Conservation (phyloP, 2,888 invertebrate species). For the Diaphora mendica region DNA sequence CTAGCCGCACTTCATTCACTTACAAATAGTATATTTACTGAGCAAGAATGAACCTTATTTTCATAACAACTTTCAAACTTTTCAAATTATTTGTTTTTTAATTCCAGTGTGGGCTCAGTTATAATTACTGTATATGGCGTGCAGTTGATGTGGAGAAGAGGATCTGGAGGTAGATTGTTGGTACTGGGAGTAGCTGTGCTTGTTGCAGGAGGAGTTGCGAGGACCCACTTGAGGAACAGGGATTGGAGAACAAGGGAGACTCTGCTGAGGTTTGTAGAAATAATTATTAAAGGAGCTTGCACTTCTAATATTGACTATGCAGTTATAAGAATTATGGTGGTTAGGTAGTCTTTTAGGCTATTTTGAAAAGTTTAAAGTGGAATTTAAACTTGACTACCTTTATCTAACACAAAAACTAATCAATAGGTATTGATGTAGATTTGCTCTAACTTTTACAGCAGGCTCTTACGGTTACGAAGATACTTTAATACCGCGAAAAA, state of each 20-base stretch:
- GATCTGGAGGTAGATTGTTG: constrained; percentile 75
- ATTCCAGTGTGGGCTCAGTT: constrained; percentile 91
- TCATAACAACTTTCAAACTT: too few species aligned
- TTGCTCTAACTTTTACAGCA: not conserved
- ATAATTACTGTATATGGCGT: constrained; percentile 91
- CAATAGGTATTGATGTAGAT: not conserved
- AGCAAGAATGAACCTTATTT: not conserved
- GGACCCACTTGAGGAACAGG: constrained; percentile 89
- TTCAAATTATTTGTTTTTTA: not conserved
- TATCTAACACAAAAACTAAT: not conserved
- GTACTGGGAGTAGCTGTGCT: constrained; percentile 85
- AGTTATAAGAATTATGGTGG: not conserved
- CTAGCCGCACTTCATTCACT: not conserved
- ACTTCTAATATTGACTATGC: not conserved
- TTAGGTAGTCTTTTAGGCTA: too few species aligned
- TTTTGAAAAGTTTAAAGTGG: not conserved
- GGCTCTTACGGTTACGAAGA: not conserved
- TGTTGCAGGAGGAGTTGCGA: constrained; percentile 88
- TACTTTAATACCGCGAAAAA: not conserved
- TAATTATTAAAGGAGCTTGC: not conserved
- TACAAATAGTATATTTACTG: not conserved
- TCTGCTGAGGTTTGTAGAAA: constrained; percentile 88
- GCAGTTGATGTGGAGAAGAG: constrained; percentile 88
- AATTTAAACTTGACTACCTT: not conserved
- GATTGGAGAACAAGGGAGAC: constrained; percentile 93